Evolutionary conservation across 35 echinoderm and acorn worm genomes (phyloP).

Genomic region (Anneissia japonica): DNA sequence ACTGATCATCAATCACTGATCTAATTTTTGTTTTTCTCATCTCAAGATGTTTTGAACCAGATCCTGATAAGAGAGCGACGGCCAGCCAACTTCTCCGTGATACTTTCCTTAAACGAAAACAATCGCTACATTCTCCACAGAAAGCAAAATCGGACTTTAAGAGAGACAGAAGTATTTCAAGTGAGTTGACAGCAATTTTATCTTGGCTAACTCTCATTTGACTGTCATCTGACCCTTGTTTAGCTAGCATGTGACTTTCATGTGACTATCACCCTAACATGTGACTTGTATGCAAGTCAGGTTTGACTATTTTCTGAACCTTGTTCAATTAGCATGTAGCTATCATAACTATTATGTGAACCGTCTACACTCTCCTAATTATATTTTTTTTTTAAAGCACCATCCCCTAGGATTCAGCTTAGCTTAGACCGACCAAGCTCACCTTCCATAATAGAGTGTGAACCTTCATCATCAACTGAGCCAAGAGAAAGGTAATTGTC

Average conservation of each 20-base stretch:
- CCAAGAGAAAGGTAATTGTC: not conserved
- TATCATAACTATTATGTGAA: too few species aligned
- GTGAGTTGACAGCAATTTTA: not conserved
- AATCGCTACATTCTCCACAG: not conserved
- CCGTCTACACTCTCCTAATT: too few species aligned
- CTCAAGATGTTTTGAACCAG: slow-evolving; percentile 94
- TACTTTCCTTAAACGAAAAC: slow-evolving; percentile 53
- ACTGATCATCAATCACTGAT: not conserved
- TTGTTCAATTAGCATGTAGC: too few species aligned
- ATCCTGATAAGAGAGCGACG: slow-evolving; percentile 75
- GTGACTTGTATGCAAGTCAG: too few species aligned
- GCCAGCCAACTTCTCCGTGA: slow-evolving; percentile 67
- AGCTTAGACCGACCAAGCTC: not conserved
- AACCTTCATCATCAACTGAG: not conserved
- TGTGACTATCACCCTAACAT: too few species aligned
- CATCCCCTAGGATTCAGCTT: not conserved
- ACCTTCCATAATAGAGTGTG: not conserved
- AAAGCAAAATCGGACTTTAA: not conserved
- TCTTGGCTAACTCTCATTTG: too few species aligned
- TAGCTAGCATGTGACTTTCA: too few species aligned
- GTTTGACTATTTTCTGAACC: too few species aligned
- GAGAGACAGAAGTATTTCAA: not conserved
- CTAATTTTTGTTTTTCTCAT: slow-evolving; percentile 8
- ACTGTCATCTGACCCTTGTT: too few species aligned
- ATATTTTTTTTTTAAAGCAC: not conserved